Base-by-base conservation (phyloP, 2,113 vertebrate genomes). In the Motacilla tschutschensis region DNA sequence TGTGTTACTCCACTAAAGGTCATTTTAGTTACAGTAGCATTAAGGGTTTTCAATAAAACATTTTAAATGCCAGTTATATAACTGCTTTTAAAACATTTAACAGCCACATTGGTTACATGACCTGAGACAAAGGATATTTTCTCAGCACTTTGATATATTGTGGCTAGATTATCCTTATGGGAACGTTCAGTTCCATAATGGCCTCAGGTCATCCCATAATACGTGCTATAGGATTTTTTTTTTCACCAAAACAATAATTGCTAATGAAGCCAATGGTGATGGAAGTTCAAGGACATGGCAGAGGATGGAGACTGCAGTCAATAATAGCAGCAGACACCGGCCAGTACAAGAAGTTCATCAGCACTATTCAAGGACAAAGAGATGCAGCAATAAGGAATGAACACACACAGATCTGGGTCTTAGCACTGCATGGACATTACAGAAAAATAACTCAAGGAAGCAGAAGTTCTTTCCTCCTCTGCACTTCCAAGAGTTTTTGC, bases 11-110 rank as follows among this genome's bases (percentile, higher is more conserved):
- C 0, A 2, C 72, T 87, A 92, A 93, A 95, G 93, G 94, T 96
- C 94, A 95, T 79, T 92, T 94, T 90, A 90, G 95, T 91, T 94
- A 94, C 89, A 70, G 93, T 72, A 91, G 79, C 91, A 93, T 90
- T 95, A 92, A 86, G 88, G 65, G 91, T 94, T 94, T 95, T 95
- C 94, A 96, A 94, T 94, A 95, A 96, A 96, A 94, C 92, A 94
- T 94, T 90, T 96, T 94, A 95, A 95, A 96, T 94, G 87, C 86
- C 90, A 88, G 93, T 94, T 94, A 92, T 95, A 90, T 95, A 95
- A 94, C 95, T 84, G 93, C 95, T 95, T 96, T 96, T 94, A 95
- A 95, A 95, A 94, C 88, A 95, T 93, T 96, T 91, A 95, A 92
- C 90, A 91, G 91, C 87, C 93, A 88, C 92, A 53, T 57, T 51